phyloP scores from a whole-genome alignment of 2,113 vertebrate genomes.

The Calonectris borealis region DNA sequence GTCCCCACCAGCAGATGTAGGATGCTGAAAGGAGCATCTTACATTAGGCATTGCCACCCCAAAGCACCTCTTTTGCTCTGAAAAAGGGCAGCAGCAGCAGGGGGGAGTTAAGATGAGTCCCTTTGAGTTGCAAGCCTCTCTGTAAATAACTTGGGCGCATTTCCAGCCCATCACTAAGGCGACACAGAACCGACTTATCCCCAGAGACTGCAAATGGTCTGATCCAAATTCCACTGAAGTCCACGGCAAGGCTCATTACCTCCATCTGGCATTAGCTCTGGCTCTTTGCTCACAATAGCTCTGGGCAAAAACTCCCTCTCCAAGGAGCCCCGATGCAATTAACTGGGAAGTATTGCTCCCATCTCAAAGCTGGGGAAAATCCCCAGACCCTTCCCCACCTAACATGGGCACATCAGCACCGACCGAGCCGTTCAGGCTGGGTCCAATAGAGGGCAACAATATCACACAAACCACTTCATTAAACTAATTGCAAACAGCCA shows the following conservation, averaged over 20 bases:
- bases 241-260: conserved; percentile 48
- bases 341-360: neutral
- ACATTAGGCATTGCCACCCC: rapidly evolving
- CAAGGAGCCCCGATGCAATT: neutral
- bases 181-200: neutral
- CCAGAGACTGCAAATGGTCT: conserved; percentile 24
- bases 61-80: neutral
- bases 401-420: rapidly evolving
- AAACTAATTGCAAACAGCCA: neutral
- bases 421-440: neutral
- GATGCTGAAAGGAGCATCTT: neutral
- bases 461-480: neutral
- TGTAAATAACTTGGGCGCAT: neutral
- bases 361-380: neutral
- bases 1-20: rapidly evolving
- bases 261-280: conserved; percentile 34
- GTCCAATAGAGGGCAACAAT: conserved; percentile 60
- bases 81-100: neutral
- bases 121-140: neutral
- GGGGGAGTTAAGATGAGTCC: neutral
- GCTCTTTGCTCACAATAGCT: neutral
- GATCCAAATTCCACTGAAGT: conserved; percentile 34
- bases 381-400: neutral
- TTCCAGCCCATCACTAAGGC: neutral
- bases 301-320: neutral